Evolutionary conservation across 2,797 vertebrate genomes (phyloP), one percentile per base, ranked within the genome.

Genomic region (Sardinella longiceps): DNA sequence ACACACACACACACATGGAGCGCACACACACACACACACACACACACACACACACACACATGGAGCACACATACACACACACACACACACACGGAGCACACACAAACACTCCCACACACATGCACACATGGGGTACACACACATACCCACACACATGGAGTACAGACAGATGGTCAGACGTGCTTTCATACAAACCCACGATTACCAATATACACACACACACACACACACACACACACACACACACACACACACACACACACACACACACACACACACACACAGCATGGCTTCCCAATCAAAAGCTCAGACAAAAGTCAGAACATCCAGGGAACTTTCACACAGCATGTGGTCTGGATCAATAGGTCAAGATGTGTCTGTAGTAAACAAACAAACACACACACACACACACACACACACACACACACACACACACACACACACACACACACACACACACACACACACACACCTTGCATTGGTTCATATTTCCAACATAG

Each of bases 301-400:
- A 74, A 74, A 39, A 74, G 4, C 12, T 1, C 30, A 20, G 30
- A 77, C 37, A 43, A 39, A 37, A 77, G 23, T 43, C 20, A 39
- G 37, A 43, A 20, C 70, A 77, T 43, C 33, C 63, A 14, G 2
- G 20, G 63, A 5, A 70, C 30, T 28, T 28, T 14, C 28, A 77
- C 70, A 43, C 70, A 77, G 70, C 70, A 77, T 43, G 70, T 23
- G 33, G 14, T 43, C 18, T 77, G 70, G 33, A 77, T 43, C 70
- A 77, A 77, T 77, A 77, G 70, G 18, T 77, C 70, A 77, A 43
- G 28, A 70, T 25, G 56, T n/a, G 56, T n/a, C n/a, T 58, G 6
- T 56, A 1, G 53, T n/a, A 25, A 15, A 33, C 11, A 66, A n/a
- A n/a, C n/a, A n/a, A n/a, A n/a, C n/a, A n/a, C n/a, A n/a, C n/a